Percentiles rank a stretch among this genome's conserved stretches.
Conservation (phyloP, 2,888 invertebrate genomes). For the Brachypterus glaber region DNA sequence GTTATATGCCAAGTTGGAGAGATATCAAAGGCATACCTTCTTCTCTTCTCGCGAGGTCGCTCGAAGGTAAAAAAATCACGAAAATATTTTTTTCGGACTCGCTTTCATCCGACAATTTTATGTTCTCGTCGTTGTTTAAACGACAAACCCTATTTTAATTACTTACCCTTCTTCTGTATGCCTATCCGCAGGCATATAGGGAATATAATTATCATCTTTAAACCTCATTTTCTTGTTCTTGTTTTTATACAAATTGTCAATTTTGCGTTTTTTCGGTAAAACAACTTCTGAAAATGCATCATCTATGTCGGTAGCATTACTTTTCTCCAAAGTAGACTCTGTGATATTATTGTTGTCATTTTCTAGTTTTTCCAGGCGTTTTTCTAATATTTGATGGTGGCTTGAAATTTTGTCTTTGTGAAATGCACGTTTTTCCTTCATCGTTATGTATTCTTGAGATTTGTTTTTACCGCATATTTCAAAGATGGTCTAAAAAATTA, state of each 20-base stretch:
- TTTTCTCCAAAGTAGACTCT: constrained; percentile 35
- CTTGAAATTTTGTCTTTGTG: constrained; percentile 52
- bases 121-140: constrained; percentile 7
- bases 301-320: constrained; percentile 47
- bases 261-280: constrained; percentile 47
- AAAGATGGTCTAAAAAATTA: constrained; percentile 72
- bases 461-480: constrained; percentile 79
- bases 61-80: too few relatives aligned
- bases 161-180: constrained; percentile 72
- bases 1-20: too few relatives aligned
- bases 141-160: not conserved
- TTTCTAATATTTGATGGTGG: constrained; percentile 39
- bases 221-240: constrained; percentile 48
- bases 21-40: too few relatives aligned
- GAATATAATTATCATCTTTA: constrained; percentile 79
- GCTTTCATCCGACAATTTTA: too few relatives aligned
- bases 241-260: constrained; percentile 48
- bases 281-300: constrained; percentile 48
- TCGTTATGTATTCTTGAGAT: constrained; percentile 67
- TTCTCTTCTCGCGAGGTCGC: too few relatives aligned
- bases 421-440: constrained; percentile 77
- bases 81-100: too few relatives aligned
- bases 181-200: constrained; percentile 74
- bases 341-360: constrained; percentile 39
- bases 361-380: constrained; percentile 32